Evolutionary conservation across 2,888 invertebrate genomes (phyloP), one percentile per base, ranked within the genome.

Genomic region (Diploptera punctata): DNA sequence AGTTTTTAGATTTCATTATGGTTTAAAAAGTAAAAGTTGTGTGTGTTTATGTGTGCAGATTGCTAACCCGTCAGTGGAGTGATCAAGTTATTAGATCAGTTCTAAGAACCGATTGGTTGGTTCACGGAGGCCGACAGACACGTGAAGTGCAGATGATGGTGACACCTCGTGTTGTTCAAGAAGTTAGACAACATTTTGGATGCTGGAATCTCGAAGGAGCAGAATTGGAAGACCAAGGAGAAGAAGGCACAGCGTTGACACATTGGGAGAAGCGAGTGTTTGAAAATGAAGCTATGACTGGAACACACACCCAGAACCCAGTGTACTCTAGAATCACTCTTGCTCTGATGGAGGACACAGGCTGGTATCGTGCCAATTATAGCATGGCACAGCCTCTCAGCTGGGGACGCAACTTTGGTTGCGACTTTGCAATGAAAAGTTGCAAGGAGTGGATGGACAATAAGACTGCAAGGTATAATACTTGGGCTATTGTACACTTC

Each of bases 231-330:
- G 97, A 99, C 84, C 99, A 99, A 84, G 99, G 99, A 0, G 97
- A 96, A 18, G 97, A 98, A 77, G 99, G 99, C 0, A 99, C 99
- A 0, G 93, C 95, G 0, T 85, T 98, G 57, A 99, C 99, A 0
- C 99, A 99, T 81, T 99, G 99, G 99, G 99, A 99, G 84, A 99
- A 99, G 81, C 85, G 99, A 70, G 91, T 99, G 1, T 97, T 99
- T 82, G 99, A 99, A 95, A 98, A 98, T 83, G 99, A 99, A 84
- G 98, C 98, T 0, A 99, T 99, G 99, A 99, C 99, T 0, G 99
- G 98, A 1, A 98, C 98, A 0, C 99, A 99, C 83, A 99, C 99
- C 0, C 98, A 98, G 83, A 97, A 98, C 84, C 97, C 98, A 0
- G 95, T 97, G 0, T 98, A 98, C 83, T 98, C 98, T 0, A 87